Conservation (phyloP, 2,888 invertebrate genomes). For the Psylliodes chrysocephalus region DNA sequence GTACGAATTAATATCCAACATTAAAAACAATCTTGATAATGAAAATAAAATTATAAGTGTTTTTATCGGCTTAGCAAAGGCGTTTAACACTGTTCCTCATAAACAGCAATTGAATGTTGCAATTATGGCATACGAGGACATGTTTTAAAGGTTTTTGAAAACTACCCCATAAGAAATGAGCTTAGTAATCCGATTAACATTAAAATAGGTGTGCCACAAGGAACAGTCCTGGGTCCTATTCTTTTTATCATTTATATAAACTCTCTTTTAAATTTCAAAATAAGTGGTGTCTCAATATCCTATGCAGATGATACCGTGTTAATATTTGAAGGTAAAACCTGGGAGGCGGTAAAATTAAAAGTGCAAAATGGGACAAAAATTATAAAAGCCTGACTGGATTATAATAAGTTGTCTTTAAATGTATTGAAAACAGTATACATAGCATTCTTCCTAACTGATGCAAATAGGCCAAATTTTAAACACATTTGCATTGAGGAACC, state of each 20-base stretch:
- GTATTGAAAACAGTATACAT: too few relatives aligned
- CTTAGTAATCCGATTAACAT: background rate
- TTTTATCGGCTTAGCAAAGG: conserved; percentile 26
- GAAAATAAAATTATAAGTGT: conserved; percentile 9
- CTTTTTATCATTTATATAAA: conserved; percentile 24
- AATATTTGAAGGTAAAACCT: conserved; percentile 7
- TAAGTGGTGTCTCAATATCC: conserved; percentile 19
- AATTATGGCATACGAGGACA: conserved; percentile 13
- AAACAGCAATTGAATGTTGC: background rate
- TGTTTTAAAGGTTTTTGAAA: conserved; percentile 11
- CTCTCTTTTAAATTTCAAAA: conserved; percentile 2
- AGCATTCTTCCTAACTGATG: too few relatives aligned
- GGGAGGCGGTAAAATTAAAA: conserved; percentile 4
- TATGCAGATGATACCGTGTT: conserved; percentile 27
- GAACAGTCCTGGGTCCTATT: conserved; percentile 23
- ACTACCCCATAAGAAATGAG: conserved; percentile 11
- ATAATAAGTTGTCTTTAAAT: too few relatives aligned
- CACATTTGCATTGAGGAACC: too few relatives aligned
- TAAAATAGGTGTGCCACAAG: conserved; percentile 22
- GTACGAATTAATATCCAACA: conserved; percentile 7
- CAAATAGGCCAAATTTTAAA: too few relatives aligned
- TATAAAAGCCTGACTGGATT: conserved; percentile 5
- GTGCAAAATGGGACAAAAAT: background rate
- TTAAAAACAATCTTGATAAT: conserved; percentile 2
- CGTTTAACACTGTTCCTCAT: conserved; percentile 22